phyloP scores from a whole-genome alignment of 2,797 vertebrate species.

The Peromyscus attwateri region DNA sequence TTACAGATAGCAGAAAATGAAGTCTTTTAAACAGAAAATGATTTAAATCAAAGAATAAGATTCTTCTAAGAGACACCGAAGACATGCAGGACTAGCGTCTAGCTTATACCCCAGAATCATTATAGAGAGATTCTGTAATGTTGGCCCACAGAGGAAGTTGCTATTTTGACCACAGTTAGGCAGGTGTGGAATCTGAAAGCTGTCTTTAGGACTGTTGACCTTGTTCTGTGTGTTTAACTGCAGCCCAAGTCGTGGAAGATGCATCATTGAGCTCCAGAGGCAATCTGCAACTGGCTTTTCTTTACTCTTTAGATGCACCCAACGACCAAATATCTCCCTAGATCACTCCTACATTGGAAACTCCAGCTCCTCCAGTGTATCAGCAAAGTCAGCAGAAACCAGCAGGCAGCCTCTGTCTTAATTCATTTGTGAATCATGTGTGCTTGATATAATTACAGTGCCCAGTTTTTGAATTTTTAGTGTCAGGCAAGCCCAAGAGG shows the following conservation, averaged over 20 bases:
- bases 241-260: neutral
- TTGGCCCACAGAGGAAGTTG: neutral
- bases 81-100: neutral
- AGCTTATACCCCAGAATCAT: conserved; percentile 2
- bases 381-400: conserved; percentile 27
- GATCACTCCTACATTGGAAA: neutral
- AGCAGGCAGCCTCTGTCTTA: neutral
- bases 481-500: neutral
- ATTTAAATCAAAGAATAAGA: conserved; percentile 44
- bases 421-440: neutral
- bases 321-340: neutral
- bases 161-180: neutral
- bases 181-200: conserved; percentile 16
- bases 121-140: conserved; percentile 21
- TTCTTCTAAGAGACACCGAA: conserved; percentile 50
- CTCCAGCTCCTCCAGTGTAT: neutral
- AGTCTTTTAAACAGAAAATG: conserved; percentile 14
- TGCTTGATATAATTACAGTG: neutral
- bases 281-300: neutral
- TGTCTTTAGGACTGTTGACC: neutral
- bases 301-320: too few relatives aligned
- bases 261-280: neutral
- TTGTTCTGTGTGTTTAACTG: neutral
- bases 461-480: neutral
- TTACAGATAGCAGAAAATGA: conserved; percentile 41